Percentiles rank a stretch among this genome's conserved stretches.
Evolutionary conservation across 1,140 invertebrate genomes (phyloP).

Genomic region (Calycopis cecrops): DNA sequence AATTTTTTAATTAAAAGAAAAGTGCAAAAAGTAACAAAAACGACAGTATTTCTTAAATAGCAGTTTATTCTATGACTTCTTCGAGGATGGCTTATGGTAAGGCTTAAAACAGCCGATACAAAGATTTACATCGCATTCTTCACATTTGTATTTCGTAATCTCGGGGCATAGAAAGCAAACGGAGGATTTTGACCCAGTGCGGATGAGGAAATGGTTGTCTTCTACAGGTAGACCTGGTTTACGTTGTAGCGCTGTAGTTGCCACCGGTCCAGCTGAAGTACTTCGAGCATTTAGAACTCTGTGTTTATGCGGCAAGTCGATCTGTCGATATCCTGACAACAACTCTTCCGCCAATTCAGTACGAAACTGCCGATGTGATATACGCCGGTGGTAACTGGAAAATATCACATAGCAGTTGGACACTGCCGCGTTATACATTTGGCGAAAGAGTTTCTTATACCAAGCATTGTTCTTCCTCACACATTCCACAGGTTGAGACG

Average conservation of each 20-base stretch:
- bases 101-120: no score
- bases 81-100: no score
- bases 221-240: slow-evolving; percentile 4
- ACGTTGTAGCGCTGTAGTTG: not conserved
- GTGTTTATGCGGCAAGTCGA: slow-evolving; percentile 20
- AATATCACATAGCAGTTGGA: slow-evolving; percentile 30
- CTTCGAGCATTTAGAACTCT: slow-evolving; percentile 8
- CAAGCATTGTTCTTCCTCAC: slow-evolving; percentile 20
- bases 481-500: slow-evolving; percentile 25
- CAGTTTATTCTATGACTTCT: no score
- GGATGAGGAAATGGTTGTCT: slow-evolving; percentile 17
- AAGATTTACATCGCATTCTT: slow-evolving; percentile 21
- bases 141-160: slow-evolving; percentile 21
- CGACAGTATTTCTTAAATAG: no score
- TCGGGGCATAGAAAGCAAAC: slow-evolving; percentile 19
- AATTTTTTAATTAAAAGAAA: no score
- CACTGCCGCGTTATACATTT: slow-evolving; percentile 27
- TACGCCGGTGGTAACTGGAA: slow-evolving; percentile 6
- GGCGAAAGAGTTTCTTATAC: no score
- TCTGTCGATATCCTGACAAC: slow-evolving; percentile 16
- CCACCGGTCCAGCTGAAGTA: slow-evolving; percentile 9
- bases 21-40: no score
- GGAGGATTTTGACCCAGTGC: slow-evolving; percentile 17
- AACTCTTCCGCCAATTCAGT: slow-evolving; percentile 22
- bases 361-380: slow-evolving; percentile 22